Evolutionary conservation across 2,797 vertebrate species (phyloP), one percentile per base, ranked within the genome.

Genomic region (Smutsia temminckii): DNA sequence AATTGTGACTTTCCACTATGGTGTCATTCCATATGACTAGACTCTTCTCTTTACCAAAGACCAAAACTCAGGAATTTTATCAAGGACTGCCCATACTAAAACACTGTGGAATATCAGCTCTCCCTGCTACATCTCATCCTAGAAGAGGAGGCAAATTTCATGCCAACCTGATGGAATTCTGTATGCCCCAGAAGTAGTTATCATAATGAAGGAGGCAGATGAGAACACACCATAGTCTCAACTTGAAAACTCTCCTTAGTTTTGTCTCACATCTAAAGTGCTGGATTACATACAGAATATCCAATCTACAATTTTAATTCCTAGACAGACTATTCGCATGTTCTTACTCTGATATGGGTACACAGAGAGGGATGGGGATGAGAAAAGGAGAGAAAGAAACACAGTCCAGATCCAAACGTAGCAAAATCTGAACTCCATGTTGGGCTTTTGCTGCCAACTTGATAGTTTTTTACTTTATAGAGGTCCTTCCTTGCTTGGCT

Each of bases 241-340:
- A 92, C 63, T 20, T 66, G 46, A 81, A 95, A 94, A 88, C 1
- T 9, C 27, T 81, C 63, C 66, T 89, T 32, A 84, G 53, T 89
- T 94, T 88, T 89, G 42, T 49, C 81, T 93, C 89, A 53, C 23
- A 63, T 80, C 53, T 61, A 29, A 91, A 66, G n/a, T 83, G 59
- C 59, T 89, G 34, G n/a, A 89, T 91, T 68, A 93, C 85, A 92
- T 18, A 63, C 1, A 89, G 32, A 92, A 63, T 46, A 86, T n/a
- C n/a, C 59, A 34, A 86, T 55, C 59, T 93, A 92, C 89, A 92
- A 91, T 55, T 12, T 55, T 53, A 94, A 90, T 94, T 95, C 88
- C 89, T 94, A 92, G 51, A 94, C 69, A 95, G 64, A 11, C 81
- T 75, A 59, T 6, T 34, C 10, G 42, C 94, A 96, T 77, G 16